Evolutionary conservation across 2,797 vertebrate species (phyloP).

Genomic region (Enteromius argenteus): DNA sequence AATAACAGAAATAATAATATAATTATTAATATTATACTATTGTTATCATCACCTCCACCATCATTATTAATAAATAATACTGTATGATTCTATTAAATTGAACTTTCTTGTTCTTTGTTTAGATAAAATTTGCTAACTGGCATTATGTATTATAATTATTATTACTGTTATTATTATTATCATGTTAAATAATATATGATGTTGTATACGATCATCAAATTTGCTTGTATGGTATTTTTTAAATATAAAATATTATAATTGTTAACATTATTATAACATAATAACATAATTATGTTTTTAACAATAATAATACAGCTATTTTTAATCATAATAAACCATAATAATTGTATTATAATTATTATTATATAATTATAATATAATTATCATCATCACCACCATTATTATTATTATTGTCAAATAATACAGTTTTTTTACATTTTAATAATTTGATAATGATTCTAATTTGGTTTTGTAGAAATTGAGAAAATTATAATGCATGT

Average conservation of each 20-base stretch:
- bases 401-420: not conserved
- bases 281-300: too few relatives aligned
- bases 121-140: too few relatives aligned
- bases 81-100: not conserved
- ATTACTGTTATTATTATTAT: too few relatives aligned
- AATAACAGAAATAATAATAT: not conserved
- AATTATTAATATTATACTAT: not conserved
- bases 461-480: not conserved
- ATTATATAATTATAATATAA: not conserved
- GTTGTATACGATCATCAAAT: too few relatives aligned
- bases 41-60: not conserved
- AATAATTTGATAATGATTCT: not conserved
- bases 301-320: too few relatives aligned
- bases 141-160: too few relatives aligned
- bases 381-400: not conserved
- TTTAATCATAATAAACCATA: not conserved
- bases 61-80: not conserved
- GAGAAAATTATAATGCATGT: not conserved
- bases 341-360: not conserved
- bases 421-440: not conserved
- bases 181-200: too few relatives aligned
- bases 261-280: too few relatives aligned
- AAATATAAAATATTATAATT: too few relatives aligned
- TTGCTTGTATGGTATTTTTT: too few relatives aligned
- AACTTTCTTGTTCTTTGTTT: too few relatives aligned